A percentile compares a stretch with the other conserved stretches of the same genome.
Evolutionary conservation across 2,888 invertebrate species (phyloP).

Genomic region (Apamea monoglypha): DNA sequence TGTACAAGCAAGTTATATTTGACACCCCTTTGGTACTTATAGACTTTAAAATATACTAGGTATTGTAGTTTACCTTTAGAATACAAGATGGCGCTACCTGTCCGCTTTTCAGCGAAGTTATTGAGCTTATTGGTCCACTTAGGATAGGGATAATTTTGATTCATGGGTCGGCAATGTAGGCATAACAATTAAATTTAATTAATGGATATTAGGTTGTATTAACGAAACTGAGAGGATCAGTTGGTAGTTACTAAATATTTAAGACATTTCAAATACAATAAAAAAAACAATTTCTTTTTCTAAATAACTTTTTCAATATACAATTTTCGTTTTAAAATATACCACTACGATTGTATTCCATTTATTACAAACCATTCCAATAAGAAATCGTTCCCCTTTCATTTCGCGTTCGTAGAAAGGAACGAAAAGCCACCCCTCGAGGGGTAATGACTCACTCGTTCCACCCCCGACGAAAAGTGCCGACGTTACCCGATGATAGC

Average conservation of each 20-base stretch:
- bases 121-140: background rate
- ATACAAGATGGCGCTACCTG: slow-evolving; percentile 38
- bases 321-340: background rate
- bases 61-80: slow-evolving; percentile 14
- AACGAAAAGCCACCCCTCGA: slow-evolving; percentile 84
- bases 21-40: no score
- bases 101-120: background rate
- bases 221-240: background rate
- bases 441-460: slow-evolving; percentile 85
- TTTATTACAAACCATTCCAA: slow-evolving; percentile 7
- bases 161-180: background rate
- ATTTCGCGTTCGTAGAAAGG: slow-evolving; percentile 73
- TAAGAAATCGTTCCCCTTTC: slow-evolving; percentile 24
- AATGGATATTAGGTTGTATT: no score
- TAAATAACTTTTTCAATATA: background rate
- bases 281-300: background rate
- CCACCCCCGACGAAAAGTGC: slow-evolving; percentile 76
- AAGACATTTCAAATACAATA: background rate
- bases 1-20: no score
- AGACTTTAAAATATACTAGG: background rate
- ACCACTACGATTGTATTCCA: background rate
- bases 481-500: slow-evolving; percentile 77
- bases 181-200: background rate
- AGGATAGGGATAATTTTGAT: background rate
- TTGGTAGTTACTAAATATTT: background rate